A percentile compares a stretch with the other conserved stretches of the same genome.
Evolutionary conservation across 1,140 invertebrate species (phyloP).

Genomic region (Bacillus rossius): DNA sequence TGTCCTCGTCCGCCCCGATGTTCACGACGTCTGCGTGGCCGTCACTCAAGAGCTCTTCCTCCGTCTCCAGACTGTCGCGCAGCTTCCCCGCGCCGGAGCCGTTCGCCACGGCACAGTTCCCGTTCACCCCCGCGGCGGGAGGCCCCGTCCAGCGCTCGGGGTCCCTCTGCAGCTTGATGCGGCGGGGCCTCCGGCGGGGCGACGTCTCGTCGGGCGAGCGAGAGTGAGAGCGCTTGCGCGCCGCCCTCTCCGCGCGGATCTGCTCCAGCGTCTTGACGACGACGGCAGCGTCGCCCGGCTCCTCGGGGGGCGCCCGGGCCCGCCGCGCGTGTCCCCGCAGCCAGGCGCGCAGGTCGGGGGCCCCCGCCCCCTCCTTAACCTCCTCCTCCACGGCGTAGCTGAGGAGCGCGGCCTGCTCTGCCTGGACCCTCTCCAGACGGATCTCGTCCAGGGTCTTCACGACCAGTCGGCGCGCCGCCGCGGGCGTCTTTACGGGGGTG

Average conservation of each 20-base stretch:
- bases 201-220: neutral
- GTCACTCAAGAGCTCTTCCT: constrained; percentile 16
- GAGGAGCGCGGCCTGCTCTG: constrained; percentile 59
- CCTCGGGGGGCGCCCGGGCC: constrained; percentile 1
- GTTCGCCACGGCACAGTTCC: no score
- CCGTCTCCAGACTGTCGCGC: constrained; percentile 13
- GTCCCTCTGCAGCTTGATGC: neutral
- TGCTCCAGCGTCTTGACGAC: constrained; percentile 9
- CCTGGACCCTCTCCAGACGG: constrained; percentile 59
- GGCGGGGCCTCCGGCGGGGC: no score
- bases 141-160: neutral
- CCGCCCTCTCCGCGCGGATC: constrained; percentile 8
- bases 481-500: constrained; percentile 48
- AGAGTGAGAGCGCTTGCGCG: constrained; percentile 5
- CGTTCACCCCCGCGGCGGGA: neutral
- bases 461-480: constrained; percentile 35
- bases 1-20: constrained; percentile 35
- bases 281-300: neutral
- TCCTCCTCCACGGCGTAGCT: constrained; percentile 42
- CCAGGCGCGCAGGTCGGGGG: neutral
- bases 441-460: constrained; percentile 61
- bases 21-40: constrained; percentile 29
- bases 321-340: neutral
- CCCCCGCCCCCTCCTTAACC: constrained; percentile 13
- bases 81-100: constrained; percentile 10